Conservation (phyloP, 2,888 invertebrate genomes). For the Dasypolia templi region DNA sequence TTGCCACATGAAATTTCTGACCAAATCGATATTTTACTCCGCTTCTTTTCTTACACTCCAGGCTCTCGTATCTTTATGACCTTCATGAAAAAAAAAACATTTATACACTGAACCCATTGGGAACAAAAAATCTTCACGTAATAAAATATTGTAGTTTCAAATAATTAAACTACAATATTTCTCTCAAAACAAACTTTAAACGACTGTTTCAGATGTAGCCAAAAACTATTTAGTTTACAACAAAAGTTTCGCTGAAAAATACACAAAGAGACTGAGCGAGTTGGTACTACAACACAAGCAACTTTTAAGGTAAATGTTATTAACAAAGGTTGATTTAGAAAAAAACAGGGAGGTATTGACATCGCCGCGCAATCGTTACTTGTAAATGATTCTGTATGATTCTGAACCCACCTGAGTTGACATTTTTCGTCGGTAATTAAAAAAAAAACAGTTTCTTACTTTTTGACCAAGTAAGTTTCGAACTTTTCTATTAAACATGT, state of each 20-base stretch:
- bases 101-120: background rate
- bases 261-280: constrained; percentile 74
- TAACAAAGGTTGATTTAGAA: constrained; percentile 13
- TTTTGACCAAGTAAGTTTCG: too few relatives aligned
- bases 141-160: background rate
- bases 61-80: background rate
- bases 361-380: too few relatives aligned
- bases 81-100: background rate
- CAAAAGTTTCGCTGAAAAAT: constrained; percentile 72
- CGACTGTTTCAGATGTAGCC: constrained; percentile 70
- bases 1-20: constrained; percentile 10
- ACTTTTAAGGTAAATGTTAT: constrained; percentile 77
- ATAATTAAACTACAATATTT: too few relatives aligned
- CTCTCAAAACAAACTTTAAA: constrained; percentile 32
- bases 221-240: constrained; percentile 69
- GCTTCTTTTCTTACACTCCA: background rate
- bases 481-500: too few relatives aligned
- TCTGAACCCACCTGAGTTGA: too few relatives aligned
- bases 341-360: too few relatives aligned
- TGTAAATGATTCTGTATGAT: too few relatives aligned
- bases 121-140: background rate
- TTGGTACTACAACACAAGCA: constrained; percentile 81
- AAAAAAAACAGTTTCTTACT: too few relatives aligned
- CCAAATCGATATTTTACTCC: constrained; percentile 4
- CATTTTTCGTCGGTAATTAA: too few relatives aligned